These are phyloP conservation scores for Narcine bancroftii DNA, from an alignment of 2,113 vertebrate genomes.

Conservation along the genomic window DNA sequence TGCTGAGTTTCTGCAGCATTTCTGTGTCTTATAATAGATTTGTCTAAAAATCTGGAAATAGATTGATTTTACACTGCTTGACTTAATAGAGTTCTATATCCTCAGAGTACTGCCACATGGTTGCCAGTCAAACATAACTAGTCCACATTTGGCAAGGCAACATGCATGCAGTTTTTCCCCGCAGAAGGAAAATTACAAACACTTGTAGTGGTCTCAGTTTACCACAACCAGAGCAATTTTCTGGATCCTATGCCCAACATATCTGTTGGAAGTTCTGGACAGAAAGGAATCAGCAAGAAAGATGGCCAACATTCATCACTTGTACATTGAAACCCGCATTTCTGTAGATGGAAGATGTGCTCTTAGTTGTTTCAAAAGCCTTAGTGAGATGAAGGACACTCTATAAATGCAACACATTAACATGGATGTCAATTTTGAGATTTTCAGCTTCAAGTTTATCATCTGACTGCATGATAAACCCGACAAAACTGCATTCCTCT, in stretches of 20 bases:
- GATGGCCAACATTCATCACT: background rate
- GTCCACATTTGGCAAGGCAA: too few species aligned
- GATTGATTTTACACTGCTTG: background rate
- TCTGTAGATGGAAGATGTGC: background rate
- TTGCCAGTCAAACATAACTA: background rate
- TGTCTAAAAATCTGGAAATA: background rate
- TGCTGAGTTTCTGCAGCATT: too few species aligned
- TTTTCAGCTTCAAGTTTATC: too few species aligned
- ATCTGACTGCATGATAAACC: too few species aligned
- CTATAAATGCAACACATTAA: too few species aligned
- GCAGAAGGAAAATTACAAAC: background rate
- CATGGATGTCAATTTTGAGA: too few species aligned
- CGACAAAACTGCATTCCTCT: too few species aligned
- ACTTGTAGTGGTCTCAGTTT: background rate
- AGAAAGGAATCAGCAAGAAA: background rate
- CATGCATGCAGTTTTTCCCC: too few species aligned
- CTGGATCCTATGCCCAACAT: background rate
- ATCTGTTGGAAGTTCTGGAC: background rate
- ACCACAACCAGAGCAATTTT: background rate
- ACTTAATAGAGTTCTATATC: background rate
- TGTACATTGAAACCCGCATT: too few species aligned
- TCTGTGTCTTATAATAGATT: too few species aligned
- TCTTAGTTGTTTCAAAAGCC: background rate
- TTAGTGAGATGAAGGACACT: too few species aligned
- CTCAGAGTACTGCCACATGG: background rate